These are phyloP conservation scores for Drosophila truncata DNA, from an alignment of 1,140 invertebrate genomes.

Conservation along the genomic window DNA sequence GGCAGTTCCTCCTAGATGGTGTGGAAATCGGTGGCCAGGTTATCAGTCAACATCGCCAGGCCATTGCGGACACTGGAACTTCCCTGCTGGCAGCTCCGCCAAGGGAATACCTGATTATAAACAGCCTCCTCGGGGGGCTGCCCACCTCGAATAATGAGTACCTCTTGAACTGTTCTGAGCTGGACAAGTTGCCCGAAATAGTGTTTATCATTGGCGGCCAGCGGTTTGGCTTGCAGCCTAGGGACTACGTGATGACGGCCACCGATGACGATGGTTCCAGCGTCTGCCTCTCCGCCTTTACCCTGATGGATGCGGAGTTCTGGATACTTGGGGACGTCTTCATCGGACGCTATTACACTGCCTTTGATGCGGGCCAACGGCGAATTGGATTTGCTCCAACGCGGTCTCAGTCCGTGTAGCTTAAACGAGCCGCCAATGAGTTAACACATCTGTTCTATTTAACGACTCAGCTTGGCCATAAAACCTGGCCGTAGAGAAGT, in stretches of 20 bases:
- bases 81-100: conserved; percentile 90
- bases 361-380: conserved; percentile 89
- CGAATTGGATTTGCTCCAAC: conserved; percentile 87
- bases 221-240: conserved; percentile 35
- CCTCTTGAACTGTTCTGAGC: conserved; percentile 25
- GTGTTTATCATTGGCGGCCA: conserved; percentile 46
- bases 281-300: conserved; percentile 46
- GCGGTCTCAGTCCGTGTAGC: conserved; percentile 2
- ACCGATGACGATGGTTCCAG: conserved; percentile 30
- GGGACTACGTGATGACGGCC: conserved; percentile 43
- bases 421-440: conserved; percentile 5
- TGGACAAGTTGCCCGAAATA: conserved; percentile 44
- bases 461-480: conserved; percentile 10
- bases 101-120: conserved; percentile 86
- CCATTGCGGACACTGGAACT: conserved; percentile 92
- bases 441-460: conserved; percentile 32
- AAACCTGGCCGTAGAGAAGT: conserved; percentile 16
- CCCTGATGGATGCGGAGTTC: conserved; percentile 41
- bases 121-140: conserved; percentile 54
- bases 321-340: conserved; percentile 87
- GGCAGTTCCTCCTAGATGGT: conserved; percentile 60
- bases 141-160: conserved; percentile 42
- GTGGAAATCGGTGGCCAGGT: conserved; percentile 26
- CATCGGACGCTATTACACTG: conserved; percentile 89
- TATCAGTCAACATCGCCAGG: conserved; percentile 86